Percentiles rank a stretch among this genome's conserved stretches.
Evolutionary conservation across 2,888 invertebrate genomes (phyloP).

Genomic region (Hydriomena furcata): DNA sequence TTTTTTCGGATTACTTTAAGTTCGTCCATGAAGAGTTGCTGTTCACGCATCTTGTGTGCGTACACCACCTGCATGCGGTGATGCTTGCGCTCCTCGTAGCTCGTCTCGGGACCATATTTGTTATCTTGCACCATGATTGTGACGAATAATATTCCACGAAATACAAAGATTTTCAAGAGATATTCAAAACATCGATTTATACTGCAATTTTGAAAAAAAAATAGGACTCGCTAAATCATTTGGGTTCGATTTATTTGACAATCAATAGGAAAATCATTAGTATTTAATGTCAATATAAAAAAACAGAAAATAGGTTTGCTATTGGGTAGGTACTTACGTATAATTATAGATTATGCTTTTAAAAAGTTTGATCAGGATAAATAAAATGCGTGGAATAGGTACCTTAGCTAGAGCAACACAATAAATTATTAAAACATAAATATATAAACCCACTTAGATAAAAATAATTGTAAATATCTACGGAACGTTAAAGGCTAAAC

Average conservation of each 20-base stretch:
- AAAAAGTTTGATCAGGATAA: too few species aligned
- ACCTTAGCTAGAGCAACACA: too few species aligned
- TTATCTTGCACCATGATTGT: conserved; percentile 12
- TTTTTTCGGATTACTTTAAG: conserved; percentile 56
- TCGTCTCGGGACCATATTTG: conserved; percentile 46
- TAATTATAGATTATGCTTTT: too few species aligned
- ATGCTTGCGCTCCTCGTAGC: conserved; percentile 46
- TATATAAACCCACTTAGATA: too few species aligned
- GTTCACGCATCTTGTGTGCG: conserved; percentile 55
- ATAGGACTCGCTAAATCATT: neutral
- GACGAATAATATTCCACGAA: neutral
- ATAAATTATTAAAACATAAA: too few species aligned
- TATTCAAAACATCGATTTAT: conserved; percentile 7
- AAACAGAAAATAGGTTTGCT: too few species aligned
- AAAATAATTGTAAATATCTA: too few species aligned
- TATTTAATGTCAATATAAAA: neutral
- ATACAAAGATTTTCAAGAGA: conserved; percentile 6
- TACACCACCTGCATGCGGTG: conserved; percentile 58
- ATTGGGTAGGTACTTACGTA: too few species aligned
- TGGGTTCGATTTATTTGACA: conserved; percentile 9
- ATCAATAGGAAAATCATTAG: neutral
- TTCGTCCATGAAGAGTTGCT: conserved; percentile 66
- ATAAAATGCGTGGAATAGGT: too few species aligned
- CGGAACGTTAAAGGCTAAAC: too few species aligned
- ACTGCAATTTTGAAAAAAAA: conserved; percentile 62